Evolutionary conservation across 2,113 vertebrate species (phyloP).

Genomic region (Proteles cristata): DNA sequence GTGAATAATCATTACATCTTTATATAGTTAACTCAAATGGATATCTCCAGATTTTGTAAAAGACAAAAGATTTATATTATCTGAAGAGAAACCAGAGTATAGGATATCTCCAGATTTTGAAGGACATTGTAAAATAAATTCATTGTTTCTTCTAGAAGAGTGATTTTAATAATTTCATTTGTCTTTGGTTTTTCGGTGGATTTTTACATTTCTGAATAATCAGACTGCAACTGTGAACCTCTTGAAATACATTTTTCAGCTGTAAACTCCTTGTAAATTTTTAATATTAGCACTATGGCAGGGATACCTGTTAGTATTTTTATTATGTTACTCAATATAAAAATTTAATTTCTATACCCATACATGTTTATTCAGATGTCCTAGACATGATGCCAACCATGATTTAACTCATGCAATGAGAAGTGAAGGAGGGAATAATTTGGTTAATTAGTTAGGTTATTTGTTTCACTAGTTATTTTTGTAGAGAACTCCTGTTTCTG

Average conservation of each 20-base stretch:
- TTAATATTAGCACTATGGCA: not conserved
- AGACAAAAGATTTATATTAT: no score
- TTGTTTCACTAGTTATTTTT: not conserved
- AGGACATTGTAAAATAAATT: slow-evolving; percentile 3
- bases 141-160: not conserved
- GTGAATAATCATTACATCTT: not conserved
- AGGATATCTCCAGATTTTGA: not conserved
- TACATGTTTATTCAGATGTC: not conserved
- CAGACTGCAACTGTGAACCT: not conserved
- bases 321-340: not conserved
- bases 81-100: no score
- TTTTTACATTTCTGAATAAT: not conserved
- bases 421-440: not conserved
- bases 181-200: not conserved
- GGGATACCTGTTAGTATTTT: not conserved
- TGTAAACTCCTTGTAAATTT: not conserved
- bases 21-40: not conserved
- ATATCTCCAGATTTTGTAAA: not conserved
- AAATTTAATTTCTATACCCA: not conserved
- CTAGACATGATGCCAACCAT: not conserved
- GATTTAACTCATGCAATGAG: not conserved
- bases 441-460: not conserved
- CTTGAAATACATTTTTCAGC: not conserved
- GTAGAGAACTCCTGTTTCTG: not conserved
- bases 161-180: not conserved